Percentiles rank a stretch among this genome's conserved stretches.
These are phyloP conservation scores for Epinephelus awoara DNA, from an alignment of 2,797 vertebrate genomes.

Conservation along the genomic window DNA sequence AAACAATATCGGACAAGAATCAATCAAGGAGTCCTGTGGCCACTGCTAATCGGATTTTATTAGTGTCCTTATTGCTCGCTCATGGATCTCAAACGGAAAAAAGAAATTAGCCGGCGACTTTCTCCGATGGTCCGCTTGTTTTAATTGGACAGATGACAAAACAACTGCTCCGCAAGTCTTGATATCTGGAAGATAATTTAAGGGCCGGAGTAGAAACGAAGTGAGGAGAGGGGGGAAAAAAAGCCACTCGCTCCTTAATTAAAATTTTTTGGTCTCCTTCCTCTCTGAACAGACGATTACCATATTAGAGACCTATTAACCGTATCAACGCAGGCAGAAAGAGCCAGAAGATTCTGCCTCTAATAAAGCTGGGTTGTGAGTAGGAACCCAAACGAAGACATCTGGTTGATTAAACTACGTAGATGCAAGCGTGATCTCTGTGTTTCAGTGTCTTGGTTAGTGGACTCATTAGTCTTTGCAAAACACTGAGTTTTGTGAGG, in stretches of 20 bases:
- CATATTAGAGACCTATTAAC: conserved; percentile 77
- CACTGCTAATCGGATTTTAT: conserved; percentile 69
- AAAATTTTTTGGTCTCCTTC: conserved; percentile 74
- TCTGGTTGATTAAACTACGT: conserved; percentile 65
- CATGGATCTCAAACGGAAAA: conserved; percentile 73
- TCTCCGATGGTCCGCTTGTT: conserved; percentile 45
- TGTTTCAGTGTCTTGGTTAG: conserved; percentile 54
- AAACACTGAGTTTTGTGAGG: conserved; percentile 6
- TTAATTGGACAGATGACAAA: conserved; percentile 80
- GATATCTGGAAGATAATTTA: conserved; percentile 75
- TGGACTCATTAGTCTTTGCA: conserved; percentile 48
- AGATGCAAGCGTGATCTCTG: conserved; percentile 28
- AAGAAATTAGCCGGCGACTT: conserved; percentile 68
- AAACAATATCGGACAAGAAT: conserved; percentile 71
- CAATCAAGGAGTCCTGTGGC: conserved; percentile 69
- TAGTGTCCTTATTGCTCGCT: conserved; percentile 73
- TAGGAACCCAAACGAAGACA: conserved; percentile 47
- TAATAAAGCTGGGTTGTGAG: conserved; percentile 62
- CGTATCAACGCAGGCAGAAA: conserved; percentile 71
- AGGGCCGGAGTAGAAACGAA: conserved; percentile 58
- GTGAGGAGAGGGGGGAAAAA: conserved; percentile 44
- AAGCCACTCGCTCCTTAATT: conserved; percentile 75
- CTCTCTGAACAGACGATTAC: conserved; percentile 64
- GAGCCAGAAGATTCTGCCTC: conserved; percentile 62
- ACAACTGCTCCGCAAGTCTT: conserved; percentile 72